Base-by-base conservation (phyloP, 1,140 invertebrate species). In the Zaprionus camerounensis region DNA sequence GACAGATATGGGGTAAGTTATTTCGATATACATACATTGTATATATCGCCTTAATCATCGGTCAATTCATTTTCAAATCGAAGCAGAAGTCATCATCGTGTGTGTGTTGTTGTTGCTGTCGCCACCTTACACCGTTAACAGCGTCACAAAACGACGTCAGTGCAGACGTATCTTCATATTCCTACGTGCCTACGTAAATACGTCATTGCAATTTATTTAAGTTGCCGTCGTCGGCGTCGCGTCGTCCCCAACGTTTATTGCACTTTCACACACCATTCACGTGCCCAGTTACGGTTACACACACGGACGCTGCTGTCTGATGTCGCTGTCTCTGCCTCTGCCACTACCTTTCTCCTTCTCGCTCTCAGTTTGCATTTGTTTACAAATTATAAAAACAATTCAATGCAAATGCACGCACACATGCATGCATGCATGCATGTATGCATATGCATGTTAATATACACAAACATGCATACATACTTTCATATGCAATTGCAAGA, bases 1-100 rank as follows among this genome's bases (percentile, higher is more conserved):
- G 61, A 95, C 96, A 76, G 94, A 96, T 70, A 96, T 98, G 82
- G 97, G 97, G 91, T 92, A 84, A 46, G 41, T 46, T 46, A 1
- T 17, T 46, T 46, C n/a, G 41, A 46, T 46, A 9, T 46, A 31
- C 5, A 28, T 28, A 5, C 5, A 6, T 6, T 1, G 26, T 31
- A 9, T 31, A 28, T 28, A 7, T 28, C 6, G 41, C 41, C 41
- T 6, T 44, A 44, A 44, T 17, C n/a, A 46, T 46, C n/a, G 41
- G 41, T 9, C 44, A 26, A 28, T 15, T 38, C 31, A 53, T 34
- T 17, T 56, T 31, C 17, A 17, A 61, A 63, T 63, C 59, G 11
- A 44, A 6, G 7, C 31, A 11, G 31, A 11, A 11, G 31, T 34
- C 9, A 34, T 34, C 9, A 9, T 34, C 31, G 24, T 26, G 24